Percentiles rank a stretch among this genome's conserved stretches.
Conservation (phyloP, 2,888 invertebrate genomes). For the Agapostemon virescens region DNA sequence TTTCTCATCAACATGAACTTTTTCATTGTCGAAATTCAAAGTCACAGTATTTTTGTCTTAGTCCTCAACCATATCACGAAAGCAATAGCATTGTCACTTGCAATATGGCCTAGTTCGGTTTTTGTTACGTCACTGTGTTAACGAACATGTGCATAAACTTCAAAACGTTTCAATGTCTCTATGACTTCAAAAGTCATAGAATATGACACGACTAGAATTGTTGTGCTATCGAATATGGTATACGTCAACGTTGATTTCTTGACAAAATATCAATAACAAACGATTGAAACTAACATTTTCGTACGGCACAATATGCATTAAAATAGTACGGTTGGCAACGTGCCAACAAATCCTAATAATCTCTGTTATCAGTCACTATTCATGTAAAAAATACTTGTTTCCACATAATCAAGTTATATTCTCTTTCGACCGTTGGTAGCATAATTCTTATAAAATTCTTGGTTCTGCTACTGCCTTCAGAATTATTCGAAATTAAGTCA, state of each 20-base stretch:
- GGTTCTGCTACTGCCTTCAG: neutral
- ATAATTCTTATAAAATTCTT: neutral
- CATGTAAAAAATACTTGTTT: neutral
- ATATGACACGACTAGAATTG: neutral
- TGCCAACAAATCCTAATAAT: neutral
- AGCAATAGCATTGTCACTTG: neutral
- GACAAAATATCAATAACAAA: conserved; percentile 4
- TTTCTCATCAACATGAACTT: neutral
- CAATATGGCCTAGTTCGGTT: neutral
- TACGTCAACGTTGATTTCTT: neutral
- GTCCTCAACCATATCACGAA: neutral
- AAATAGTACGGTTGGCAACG: neutral
- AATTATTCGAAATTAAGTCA: neutral
- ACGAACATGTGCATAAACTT: neutral
- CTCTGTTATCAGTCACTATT: neutral
- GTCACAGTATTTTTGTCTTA: neutral
- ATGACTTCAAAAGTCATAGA: neutral
- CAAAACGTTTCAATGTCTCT: neutral
- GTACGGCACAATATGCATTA: neutral
- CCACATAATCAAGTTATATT: neutral
- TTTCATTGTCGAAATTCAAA: neutral
- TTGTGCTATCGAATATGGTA: neutral
- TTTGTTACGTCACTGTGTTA: neutral
- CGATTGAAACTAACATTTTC: neutral
- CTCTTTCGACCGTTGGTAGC: neutral